Conservation (phyloP, 2,113 vertebrate genomes). For the Notothenia rossii region DNA sequence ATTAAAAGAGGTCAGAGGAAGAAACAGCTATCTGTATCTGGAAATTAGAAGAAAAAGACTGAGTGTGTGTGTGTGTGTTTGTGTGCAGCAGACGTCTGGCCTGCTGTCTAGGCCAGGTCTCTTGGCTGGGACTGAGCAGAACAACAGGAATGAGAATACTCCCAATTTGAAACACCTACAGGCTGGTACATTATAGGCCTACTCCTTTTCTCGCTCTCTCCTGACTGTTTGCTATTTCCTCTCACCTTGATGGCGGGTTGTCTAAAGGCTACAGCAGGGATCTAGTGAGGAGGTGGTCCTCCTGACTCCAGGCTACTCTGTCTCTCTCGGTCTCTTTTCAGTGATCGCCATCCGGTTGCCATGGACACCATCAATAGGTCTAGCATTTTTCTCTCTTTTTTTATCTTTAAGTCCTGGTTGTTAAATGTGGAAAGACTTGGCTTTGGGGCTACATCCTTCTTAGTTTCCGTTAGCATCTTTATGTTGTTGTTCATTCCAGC, state of each 20-base stretch:
- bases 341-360: slow-evolving; percentile 64
- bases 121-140: slow-evolving; percentile 48
- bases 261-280: slow-evolving; percentile 66
- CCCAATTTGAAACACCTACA: slow-evolving; percentile 64
- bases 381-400: slow-evolving; percentile 1
- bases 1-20: slow-evolving; percentile 85
- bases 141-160: slow-evolving; percentile 54
- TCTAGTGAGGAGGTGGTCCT: slow-evolving; percentile 68
- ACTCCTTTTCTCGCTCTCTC: slow-evolving; percentile 49
- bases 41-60: slow-evolving; percentile 74
- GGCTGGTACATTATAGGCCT: slow-evolving; percentile 56
- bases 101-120: slow-evolving; percentile 70
- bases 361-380: slow-evolving; percentile 66
- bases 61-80: not conserved
- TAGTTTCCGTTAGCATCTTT: slow-evolving; percentile 47
- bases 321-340: slow-evolving; percentile 51
- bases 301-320: slow-evolving; percentile 66
- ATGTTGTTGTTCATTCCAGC: slow-evolving; percentile 46
- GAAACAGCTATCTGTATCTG: slow-evolving; percentile 80
- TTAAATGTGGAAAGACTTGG: slow-evolving; percentile 58
- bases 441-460: slow-evolving; percentile 53
- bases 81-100: slow-evolving; percentile 69
- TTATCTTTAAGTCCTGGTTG: slow-evolving; percentile 41
- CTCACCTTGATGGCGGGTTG: slow-evolving; percentile 67
- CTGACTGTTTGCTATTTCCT: slow-evolving; percentile 65